Base-by-base conservation (phyloP, 2,888 invertebrate genomes). In the Suillia variegata region DNA sequence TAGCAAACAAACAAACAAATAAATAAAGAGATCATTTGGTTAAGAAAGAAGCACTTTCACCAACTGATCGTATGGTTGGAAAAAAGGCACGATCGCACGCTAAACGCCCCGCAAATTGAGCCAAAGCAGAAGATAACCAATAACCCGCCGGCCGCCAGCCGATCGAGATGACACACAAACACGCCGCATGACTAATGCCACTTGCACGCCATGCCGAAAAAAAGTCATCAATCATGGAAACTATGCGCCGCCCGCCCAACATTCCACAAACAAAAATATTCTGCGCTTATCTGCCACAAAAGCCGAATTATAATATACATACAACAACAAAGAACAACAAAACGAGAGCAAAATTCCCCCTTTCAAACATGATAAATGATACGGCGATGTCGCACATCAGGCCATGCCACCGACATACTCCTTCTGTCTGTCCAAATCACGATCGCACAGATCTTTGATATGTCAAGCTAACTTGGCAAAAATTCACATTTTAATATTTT, bases 41-140 rank as follows among this genome's bases (percentile, higher is more conserved):
- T 3, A 38, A 26, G 26, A 38, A 38, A n/a, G n/a, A 38, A 38
- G 52, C 71, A 72, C 72, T 72, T 72, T 72, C 72, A 74, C 72
- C 73, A 73, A 74, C 74, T 72, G 75, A 71, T n/a, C n/a, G n/a
- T n/a, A n/a, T n/a, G n/a, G n/a, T n/a, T n/a, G 66, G 65, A 38
- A 72, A 22, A 49, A 49, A 2, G 62, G 64, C 67, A 67, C 69
- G 64, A 73, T 71, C 62, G 68, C 10, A 38, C 6, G 38, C n/a
- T 13, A 13, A 24, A 18, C 31, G 21, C 18, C 31, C 34, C 17
- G 34, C 17, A 61, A 65, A 65, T 5, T n/a, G 38, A n/a, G 26
- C 26, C 26, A 26, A 13, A 8, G n/a, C 38, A n/a, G 38, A 26
- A 6, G 10, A 26, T 26, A 26, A 26, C 10, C n/a, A n/a, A n/a